Evolutionary conservation across 2,888 invertebrate genomes (phyloP).

Genomic region (Xestia rhomboidea): DNA sequence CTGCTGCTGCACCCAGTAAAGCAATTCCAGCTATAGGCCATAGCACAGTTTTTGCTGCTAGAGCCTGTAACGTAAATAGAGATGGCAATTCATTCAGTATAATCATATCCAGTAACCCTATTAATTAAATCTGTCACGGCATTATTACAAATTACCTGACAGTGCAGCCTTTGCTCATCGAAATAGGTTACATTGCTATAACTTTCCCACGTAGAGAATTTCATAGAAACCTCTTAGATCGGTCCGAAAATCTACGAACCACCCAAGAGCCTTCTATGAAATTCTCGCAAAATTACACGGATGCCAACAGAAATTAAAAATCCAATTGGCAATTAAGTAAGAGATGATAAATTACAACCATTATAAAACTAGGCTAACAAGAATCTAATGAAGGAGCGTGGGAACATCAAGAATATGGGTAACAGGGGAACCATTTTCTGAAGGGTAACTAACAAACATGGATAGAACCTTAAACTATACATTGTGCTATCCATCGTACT

Average conservation of each 20-base stretch:
- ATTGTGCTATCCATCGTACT: background rate
- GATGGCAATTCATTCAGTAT: background rate
- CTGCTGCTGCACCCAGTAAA: slow-evolving; percentile 95
- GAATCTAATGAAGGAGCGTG: slow-evolving; percentile 12
- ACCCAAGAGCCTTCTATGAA: background rate
- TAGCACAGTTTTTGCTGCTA: slow-evolving; percentile 92
- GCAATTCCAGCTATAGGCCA: slow-evolving; percentile 95
- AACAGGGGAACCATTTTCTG: background rate
- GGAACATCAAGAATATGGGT: background rate
- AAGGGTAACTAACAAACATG: background rate
- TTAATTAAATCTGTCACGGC: background rate
- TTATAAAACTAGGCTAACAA: slow-evolving; percentile 16
- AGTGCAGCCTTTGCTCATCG: background rate
- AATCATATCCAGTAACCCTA: background rate
- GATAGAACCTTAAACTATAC: background rate
- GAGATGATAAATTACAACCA: slow-evolving; percentile 17
- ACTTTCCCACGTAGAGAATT: background rate
- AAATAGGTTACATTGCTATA: background rate
- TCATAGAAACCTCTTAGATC: background rate
- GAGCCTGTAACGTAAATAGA: slow-evolving; percentile 82
- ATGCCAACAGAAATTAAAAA: slow-evolving; percentile 19
- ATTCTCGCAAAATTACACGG: background rate
- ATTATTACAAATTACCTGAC: background rate
- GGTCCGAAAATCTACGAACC: background rate
- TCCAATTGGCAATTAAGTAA: background rate